Base-by-base conservation (phyloP, 2,797 vertebrate species). In the Vespertilio murinus region DNA sequence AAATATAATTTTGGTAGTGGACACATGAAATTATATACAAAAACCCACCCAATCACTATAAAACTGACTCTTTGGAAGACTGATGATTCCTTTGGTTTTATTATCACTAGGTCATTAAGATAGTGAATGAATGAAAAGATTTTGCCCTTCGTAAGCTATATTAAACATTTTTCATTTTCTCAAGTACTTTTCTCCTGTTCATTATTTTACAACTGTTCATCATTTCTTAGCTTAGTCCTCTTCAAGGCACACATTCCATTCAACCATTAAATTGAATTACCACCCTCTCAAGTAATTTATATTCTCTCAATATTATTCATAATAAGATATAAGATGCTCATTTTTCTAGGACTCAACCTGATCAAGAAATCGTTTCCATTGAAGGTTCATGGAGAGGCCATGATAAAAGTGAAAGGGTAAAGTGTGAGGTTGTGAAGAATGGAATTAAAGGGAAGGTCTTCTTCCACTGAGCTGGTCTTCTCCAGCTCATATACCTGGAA, bases 241-340 rank as follows among this genome's bases (percentile, higher is more conserved):
- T 91, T 88, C 1, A 10, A 88, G 59, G 77, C 52, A 80, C 49
- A 65, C 23, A 64, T 88, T 94, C 79, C 35, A 84, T 69, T 94
- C 78, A 91, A 49, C 47, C 79, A 91, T 81, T 95, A 94, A 71
- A 86, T 28, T 88, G 73, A 95, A 88, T 94, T 70, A 88, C 28
- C 40, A 35, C 45, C 20, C n/a, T 81, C 56, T 18, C 47, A 89
- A 89, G 61, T 77, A 77, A 90, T 49, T 73, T 82, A 61, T 88
- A 86, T 82, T 74, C 49, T 85, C 56, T 92, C 61, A 47, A 30
- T 84, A 38, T 87, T 74, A 61, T 77, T 92, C 25, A 49, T 67
- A 92, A 23, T 54, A 87, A 85, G 40, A 84, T 88, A 86, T 70
- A 89, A 92, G 59, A 88, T 71, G 45, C 54, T 54, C 45, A 65